Evolutionary conservation across 2,113 vertebrate genomes (phyloP), one percentile per base, ranked within the genome.

Genomic region (Dascyllus trimaculatus): DNA sequence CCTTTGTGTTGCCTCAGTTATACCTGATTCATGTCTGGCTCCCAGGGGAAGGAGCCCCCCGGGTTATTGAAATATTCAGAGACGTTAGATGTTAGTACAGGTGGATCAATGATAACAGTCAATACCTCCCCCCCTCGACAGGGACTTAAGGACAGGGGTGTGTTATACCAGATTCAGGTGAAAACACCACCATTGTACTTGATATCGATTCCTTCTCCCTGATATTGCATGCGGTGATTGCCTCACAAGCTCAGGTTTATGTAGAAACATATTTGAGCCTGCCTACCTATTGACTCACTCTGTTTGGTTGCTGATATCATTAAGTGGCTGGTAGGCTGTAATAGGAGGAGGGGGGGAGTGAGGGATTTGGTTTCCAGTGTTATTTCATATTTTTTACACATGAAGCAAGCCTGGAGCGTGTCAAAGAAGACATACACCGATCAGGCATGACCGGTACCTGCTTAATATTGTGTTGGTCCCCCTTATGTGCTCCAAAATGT

Each of bases 1-100:
- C 43, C 84, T 86, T 91, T 93, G 88, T 93, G 85, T 83, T 84
- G 83, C 68, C 64, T 82, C 76, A 72, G 79, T 90, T 85, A 78
- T 71, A 82, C 89, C 88, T 92, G 89, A 92, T 89, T 93, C 88
- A 90, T 89, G 88, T 83, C 72, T 83, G 81, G 65, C 79, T 92
- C 88, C 80, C 74, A 65, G 67, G 75, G 82, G 81, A 85, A 45
- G 71, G 46, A 58, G 22, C 35, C 52, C 72, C 80, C 82, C 40
- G 13, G 84, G 85, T 87, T 89, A 89, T 43, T 89, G 86, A 90
- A 90, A 90, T 85, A 85, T 90, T 86, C 88, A 18, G 32, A 82
- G 66, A 78, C 19, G 62, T 81, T 79, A 64, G 75, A 89, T 88
- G 85, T 91, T 88, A 54, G 81, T 60, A 58, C 84, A 91, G 86